Evolutionary conservation across 1,140 invertebrate genomes (phyloP), one percentile per base, ranked within the genome.

Genomic region (Drosophila albomicans): DNA sequence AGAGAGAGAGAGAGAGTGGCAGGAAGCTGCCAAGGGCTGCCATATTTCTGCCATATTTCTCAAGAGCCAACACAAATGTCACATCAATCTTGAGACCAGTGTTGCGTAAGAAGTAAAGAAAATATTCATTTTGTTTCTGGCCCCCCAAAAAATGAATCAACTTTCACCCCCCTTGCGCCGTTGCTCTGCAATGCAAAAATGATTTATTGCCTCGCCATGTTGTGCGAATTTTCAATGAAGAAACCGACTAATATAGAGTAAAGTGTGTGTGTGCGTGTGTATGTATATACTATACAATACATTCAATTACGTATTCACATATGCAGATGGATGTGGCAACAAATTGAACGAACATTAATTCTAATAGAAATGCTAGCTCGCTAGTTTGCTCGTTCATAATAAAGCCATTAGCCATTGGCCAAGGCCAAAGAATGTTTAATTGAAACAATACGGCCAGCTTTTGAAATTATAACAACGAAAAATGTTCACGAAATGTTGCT

Each of bases 11-110:
- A 30, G 30, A 20, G 25, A 10, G 13, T 64, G 59, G 41, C 38
- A 59, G 45, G 25, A 48, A 74, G 48, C 48, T 79, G 80, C 77
- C 81, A 85, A 67, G 78, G 61, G 82, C 68, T 87, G 84, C 76
- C 82, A 87, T 87, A 88, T 88, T 87, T 88, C 80, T 87, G 73
- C 69, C 74, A 76, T 72, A 76, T 76, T 76, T 72, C 74, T 76
- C 69, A 64, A 84, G 85, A 67, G 80, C 85, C 80, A 75, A 68
- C 84, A 89, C 85, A 89, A 88, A 88, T 89, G 85, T 89, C 84
- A 84, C 84, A 88, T 88, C 84, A 88, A 89, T 88, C 84, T 88
- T 88, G 64, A 71, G 85, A 78, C 84, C 84, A 88, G 85, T 81
- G 84, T 88, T 88, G 84, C 85, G 80, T 88, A 84, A 89, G 77